Evolutionary conservation across 2,888 invertebrate genomes (phyloP), one percentile per base, ranked within the genome.

Genomic region (Stenurella melanura): DNA sequence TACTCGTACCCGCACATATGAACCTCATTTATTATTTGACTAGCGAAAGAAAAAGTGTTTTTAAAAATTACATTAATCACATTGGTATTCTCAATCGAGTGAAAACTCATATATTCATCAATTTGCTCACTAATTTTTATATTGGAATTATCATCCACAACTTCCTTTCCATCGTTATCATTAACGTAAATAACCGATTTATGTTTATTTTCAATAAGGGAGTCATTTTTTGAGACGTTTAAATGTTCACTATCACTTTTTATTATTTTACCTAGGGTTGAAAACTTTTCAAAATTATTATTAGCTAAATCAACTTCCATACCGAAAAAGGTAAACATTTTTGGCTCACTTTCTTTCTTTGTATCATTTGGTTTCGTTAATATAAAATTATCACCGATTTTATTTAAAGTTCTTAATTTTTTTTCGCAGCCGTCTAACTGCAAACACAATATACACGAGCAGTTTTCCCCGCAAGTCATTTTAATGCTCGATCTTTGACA

Each of bases 371-470:
- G 91, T 90, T 91, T 92, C 78, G 91, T 89, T 61, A 93, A 90
- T 78, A 93, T 92, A 85, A 92, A 92, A 80, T 89, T 88, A 64
- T 87, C 86, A 12, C 78, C 61, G 21, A 75, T 91, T 83, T 77
- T 77, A 67, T 91, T 91, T 80, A 88, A 87, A 89, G 90, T 83
- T 86, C 86, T 80, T 88, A 90, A 66, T 90, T 90, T 87, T 90
- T 91, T 84, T 78, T 92, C 92, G 87, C 92, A 93, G 83, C 92
- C 92, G 84, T 92, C 93, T 84, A 95, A 89, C 88, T 95, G 95
- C 81, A 94, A 92, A 88, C 95, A 95, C 86, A 95, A 91, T 87
- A 94, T 92, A 90, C 95, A 95, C 84, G 91, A 91, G 89, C 95
- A 95, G 85, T 94, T 93, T 91, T 93, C 92, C 85, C 92, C 91